Evolutionary conservation across 2,888 invertebrate genomes (phyloP), one percentile per base, ranked within the genome.

Genomic region (Carcina quercana): DNA sequence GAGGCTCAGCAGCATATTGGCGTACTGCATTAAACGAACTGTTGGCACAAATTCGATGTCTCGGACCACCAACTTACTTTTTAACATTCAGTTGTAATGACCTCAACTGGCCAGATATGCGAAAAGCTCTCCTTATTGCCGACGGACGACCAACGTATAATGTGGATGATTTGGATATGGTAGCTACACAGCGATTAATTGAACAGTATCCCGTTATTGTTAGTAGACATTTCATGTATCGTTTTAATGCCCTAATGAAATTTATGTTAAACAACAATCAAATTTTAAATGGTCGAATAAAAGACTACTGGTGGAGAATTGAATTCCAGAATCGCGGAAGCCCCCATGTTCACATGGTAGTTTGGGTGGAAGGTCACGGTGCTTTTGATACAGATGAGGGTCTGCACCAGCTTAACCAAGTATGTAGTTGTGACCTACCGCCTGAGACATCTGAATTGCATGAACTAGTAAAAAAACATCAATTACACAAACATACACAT

Each of bases 11-110:
- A 0, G 15, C 50, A 7, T 56, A 55, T 29, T 66, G 59, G 57
- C 28, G 40, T 7, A 40, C 38, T n/a, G 43, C 43, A 42, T 54
- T 46, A 10, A 38, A 50, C 11, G 54, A 64, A 32, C 31, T 65
- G 0, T 49, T 55, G 35, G 55, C 63, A 1, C 55, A 52, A 46
- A 54, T 64, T 0, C 34, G 51, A 28, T 53, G 21, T 45, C 27
- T 63, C n/a, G 61, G 59, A 3, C 48, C 60, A 35, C 61, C 60
- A 1, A 44, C 54, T 1, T 61, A 49, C 51, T 61, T 59, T 35
- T 0, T 56, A n/a, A 56, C 50, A 14, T 53, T 59, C 6, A 41
- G 43, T 1, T 51, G 49, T 15, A 53, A 53, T 25, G 46, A 58
- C 17, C 15, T 53, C 3, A 50, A 53, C 35, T 63, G 59, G 59